Percentiles rank a stretch among this genome's conserved stretches.
phyloP scores from a whole-genome alignment of 2,113 vertebrate species.

The Eolophus roseicapilla region DNA sequence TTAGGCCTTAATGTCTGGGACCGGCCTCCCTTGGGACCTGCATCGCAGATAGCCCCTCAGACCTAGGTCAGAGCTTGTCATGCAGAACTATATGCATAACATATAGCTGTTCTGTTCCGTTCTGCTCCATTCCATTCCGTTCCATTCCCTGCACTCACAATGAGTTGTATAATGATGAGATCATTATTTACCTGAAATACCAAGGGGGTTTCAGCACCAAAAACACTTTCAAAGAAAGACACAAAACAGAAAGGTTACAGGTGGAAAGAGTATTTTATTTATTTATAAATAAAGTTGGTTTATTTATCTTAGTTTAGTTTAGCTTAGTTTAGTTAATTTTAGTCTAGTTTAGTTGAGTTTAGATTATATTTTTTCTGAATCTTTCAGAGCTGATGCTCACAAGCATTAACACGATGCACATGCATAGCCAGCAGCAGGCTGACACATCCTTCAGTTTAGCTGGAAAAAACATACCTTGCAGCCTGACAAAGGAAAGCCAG shows the following conservation, averaged over 20 bases:
- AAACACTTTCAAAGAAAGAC: background rate
- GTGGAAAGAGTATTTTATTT: too few relatives aligned
- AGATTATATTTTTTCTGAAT: background rate
- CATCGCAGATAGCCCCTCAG: background rate
- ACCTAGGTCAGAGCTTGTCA: background rate
- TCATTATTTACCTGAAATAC: background rate
- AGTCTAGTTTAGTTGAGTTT: background rate
- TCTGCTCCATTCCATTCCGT: background rate
- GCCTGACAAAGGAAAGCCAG: background rate
- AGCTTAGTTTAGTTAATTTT: background rate
- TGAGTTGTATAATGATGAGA: background rate
- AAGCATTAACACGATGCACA: background rate
- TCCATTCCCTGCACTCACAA: background rate
- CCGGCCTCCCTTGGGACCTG: background rate
- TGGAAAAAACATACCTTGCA: background rate
- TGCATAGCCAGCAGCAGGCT: background rate
- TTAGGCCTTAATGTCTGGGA: background rate
- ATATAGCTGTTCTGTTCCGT: background rate
- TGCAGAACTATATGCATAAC: background rate
- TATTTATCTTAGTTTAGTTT: background rate
- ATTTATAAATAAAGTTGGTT: background rate
- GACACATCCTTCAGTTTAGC: background rate
- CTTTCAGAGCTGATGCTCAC: background rate
- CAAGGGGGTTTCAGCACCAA: background rate
- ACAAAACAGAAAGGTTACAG: too few relatives aligned